These are phyloP conservation scores for Drosophila mettleri DNA, from an alignment of 2,888 invertebrate species.

Conservation along the genomic window DNA sequence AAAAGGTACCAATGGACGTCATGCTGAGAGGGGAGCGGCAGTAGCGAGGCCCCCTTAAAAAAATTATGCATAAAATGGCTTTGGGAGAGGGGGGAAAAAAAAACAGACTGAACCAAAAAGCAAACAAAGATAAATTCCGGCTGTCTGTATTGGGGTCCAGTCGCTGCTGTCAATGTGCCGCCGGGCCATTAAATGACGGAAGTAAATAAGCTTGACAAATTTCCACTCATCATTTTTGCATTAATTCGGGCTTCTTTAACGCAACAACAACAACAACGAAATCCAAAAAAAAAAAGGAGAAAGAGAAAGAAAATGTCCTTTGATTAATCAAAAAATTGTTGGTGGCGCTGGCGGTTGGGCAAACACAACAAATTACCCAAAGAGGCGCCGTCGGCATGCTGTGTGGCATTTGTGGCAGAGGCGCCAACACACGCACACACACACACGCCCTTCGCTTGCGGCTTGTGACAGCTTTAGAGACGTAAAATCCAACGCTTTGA, in stretches of 20 bases:
- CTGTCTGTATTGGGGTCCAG: slow-evolving; percentile 39
- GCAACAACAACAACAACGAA: slow-evolving; percentile 45
- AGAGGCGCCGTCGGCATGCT: slow-evolving; percentile 70
- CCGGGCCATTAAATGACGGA: slow-evolving; percentile 79
- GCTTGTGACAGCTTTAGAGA: slow-evolving; percentile 44
- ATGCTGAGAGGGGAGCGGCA: slow-evolving; percentile 5
- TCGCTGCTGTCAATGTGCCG: slow-evolving; percentile 67
- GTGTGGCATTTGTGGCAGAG: slow-evolving; percentile 59
- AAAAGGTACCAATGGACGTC: slow-evolving; percentile 28
- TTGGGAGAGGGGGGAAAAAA: slow-evolving; percentile 16
- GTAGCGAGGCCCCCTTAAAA: slow-evolving; percentile 10
- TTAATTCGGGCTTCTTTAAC: slow-evolving; percentile 83
- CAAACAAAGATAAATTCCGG: slow-evolving; percentile 74
- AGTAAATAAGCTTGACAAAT: slow-evolving; percentile 84
- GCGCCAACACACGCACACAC: slow-evolving; percentile 57
- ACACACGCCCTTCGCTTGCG: slow-evolving; percentile 25
- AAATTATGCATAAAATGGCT: slow-evolving; percentile 75
- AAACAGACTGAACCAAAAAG: slow-evolving; percentile 37
- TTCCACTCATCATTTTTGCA: slow-evolving; percentile 84
- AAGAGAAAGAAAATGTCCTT: slow-evolving; percentile 71
- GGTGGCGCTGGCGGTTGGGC: slow-evolving; percentile 43
- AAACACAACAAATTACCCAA: slow-evolving; percentile 79
- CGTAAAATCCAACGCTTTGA: slow-evolving; percentile 38
- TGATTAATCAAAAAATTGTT: slow-evolving; percentile 79
- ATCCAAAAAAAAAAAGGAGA: slow-evolving; percentile 20